These are phyloP conservation scores for Oophaga pumilio DNA, from an alignment of 2,113 vertebrate genomes.

Conservation along the genomic window DNA sequence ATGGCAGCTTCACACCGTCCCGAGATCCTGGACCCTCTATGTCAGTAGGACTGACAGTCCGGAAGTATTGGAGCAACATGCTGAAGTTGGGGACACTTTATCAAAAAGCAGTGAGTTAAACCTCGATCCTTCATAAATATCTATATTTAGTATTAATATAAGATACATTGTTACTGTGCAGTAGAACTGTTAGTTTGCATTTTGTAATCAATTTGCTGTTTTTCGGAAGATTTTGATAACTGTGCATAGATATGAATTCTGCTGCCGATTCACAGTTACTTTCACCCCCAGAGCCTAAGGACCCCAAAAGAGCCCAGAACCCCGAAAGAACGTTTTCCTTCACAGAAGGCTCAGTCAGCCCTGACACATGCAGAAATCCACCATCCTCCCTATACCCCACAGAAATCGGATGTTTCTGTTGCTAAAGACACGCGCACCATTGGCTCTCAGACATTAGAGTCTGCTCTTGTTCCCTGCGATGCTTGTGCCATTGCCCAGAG, in stretches of 20 bases:
- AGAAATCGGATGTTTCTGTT: conserved; percentile 43
- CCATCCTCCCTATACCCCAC: conserved; percentile 26
- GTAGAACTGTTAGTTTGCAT: not conserved
- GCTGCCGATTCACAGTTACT: not conserved
- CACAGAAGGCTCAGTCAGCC: accelerated
- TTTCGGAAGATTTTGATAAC: not conserved
- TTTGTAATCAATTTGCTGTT: not conserved
- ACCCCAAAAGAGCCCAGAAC: not conserved
- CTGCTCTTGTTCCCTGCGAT: conserved; percentile 73
- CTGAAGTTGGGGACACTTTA: conserved; percentile 69
- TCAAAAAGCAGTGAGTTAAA: conserved; percentile 64
- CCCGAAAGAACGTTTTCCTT: not conserved
- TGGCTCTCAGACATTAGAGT: conserved; percentile 71
- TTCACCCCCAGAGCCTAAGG: conserved; percentile 15
- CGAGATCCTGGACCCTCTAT: conserved; percentile 68
- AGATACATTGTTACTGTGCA: not conserved
- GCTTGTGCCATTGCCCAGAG: conserved; percentile 75
- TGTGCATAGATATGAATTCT: not conserved
- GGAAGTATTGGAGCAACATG: conserved; percentile 82
- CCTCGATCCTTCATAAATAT: not conserved
- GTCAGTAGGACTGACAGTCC: conserved; percentile 84
- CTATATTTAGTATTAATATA: too few relatives aligned
- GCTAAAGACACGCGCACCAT: conserved; percentile 58
- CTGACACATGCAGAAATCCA: conserved; percentile 39
- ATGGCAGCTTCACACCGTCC: conserved; percentile 53